phyloP scores from a whole-genome alignment of 1,140 invertebrate species.

The Trichonephila clavata region DNA sequence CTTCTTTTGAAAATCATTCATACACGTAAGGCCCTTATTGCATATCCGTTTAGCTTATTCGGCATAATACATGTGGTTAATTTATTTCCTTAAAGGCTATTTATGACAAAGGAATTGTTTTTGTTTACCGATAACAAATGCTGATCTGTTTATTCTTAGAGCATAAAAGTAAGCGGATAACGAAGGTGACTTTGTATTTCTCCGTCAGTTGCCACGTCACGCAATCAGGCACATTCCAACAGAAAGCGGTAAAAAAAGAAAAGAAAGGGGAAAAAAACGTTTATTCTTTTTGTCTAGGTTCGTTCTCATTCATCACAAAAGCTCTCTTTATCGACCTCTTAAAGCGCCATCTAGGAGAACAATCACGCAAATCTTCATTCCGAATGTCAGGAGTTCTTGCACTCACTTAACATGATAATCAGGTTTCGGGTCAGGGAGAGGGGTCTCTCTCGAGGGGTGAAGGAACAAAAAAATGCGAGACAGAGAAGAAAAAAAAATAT shows the following conservation, averaged over 20 bases:
- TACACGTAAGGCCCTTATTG: no score
- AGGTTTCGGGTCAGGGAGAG: constrained; percentile 18
- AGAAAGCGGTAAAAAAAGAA: background rate
- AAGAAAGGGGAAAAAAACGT: background rate
- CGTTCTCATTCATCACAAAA: constrained; percentile 30
- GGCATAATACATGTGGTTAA: no score
- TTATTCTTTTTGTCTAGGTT: background rate
- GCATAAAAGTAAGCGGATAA: background rate
- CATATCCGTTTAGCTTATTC: no score
- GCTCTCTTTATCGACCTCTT: constrained; percentile 57
- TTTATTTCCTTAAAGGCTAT: no score
- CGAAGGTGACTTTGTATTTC: background rate
- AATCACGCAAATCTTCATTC: constrained; percentile 46
- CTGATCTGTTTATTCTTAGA: background rate
- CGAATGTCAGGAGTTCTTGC: constrained; percentile 20
- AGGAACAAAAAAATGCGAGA: constrained; percentile 25
- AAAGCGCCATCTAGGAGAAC: constrained; percentile 46
- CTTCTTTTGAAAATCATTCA: no score
- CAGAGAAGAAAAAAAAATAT: background rate
- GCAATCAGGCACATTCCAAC: background rate
- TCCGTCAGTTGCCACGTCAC: background rate
- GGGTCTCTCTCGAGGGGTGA: background rate
- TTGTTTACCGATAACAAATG: constrained; percentile 3
- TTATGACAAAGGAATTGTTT: background rate
- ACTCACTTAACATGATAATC: constrained; percentile 66